These are phyloP conservation scores for Scyliorhinus canicula DNA, from an alignment of 2,797 vertebrate genomes.

Conservation along the genomic window DNA sequence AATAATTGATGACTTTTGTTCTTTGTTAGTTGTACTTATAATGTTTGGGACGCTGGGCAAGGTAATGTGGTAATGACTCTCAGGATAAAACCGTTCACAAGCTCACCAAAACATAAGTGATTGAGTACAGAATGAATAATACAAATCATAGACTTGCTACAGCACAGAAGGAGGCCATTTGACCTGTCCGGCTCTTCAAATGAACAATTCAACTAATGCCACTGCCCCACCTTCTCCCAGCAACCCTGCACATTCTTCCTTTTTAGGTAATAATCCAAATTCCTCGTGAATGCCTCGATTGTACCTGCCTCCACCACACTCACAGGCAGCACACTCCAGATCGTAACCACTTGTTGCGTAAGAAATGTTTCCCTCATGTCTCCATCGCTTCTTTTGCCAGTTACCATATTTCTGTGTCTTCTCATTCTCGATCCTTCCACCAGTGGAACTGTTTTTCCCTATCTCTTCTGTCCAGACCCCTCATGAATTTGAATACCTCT, in stretches of 20 bases:
- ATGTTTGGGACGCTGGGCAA: background rate
- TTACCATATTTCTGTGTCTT: background rate
- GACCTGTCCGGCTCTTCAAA: background rate
- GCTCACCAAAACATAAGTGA: background rate
- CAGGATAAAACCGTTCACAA: background rate
- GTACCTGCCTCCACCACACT: background rate
- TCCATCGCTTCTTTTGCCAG: background rate
- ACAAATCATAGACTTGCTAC: background rate
- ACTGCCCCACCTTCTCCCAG: background rate
- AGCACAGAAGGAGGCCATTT: background rate
- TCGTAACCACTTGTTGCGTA: background rate
- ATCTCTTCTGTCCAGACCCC: background rate
- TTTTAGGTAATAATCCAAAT: background rate
- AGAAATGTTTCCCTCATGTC: background rate
- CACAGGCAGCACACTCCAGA: background rate
- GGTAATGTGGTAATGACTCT: constrained; percentile 5
- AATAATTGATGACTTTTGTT: constrained; percentile 10
- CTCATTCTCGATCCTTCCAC: background rate
- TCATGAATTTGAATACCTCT: background rate
- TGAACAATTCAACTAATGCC: background rate
- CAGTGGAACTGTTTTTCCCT: background rate
- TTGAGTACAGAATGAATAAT: background rate
- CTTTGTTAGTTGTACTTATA: constrained; percentile 27
- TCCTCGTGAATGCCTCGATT: background rate
- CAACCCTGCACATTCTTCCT: background rate